Evolutionary conservation across 2,797 vertebrate genomes (phyloP).

Genomic region (Steatocranus sp.): DNA sequence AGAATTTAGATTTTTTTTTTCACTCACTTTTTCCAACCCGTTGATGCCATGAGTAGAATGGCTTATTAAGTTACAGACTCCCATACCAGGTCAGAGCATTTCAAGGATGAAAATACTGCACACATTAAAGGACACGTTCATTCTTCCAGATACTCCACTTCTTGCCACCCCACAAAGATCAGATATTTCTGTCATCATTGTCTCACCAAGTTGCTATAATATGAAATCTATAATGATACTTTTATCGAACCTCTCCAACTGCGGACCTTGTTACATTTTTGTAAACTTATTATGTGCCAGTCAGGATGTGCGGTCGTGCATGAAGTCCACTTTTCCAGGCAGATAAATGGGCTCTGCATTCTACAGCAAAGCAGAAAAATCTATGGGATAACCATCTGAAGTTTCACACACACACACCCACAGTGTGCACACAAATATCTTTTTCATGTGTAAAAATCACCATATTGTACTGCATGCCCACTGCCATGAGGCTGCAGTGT

Average conservation of each 20-base stretch:
- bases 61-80: constrained; percentile 56
- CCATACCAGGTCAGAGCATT: constrained; percentile 45
- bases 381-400: constrained; percentile 51
- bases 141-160: not conserved
- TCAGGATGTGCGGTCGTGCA: constrained; percentile 35
- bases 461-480: not conserved
- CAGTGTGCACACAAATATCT: not conserved
- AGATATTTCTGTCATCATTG: constrained; percentile 8
- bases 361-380: constrained; percentile 57
- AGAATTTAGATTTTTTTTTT: constrained; percentile 56
- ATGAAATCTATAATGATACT: not conserved
- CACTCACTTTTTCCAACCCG: constrained; percentile 55
- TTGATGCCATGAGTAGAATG: constrained; percentile 54
- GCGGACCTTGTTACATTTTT: constrained; percentile 23
- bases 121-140: constrained; percentile 5
- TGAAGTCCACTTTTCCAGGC: constrained; percentile 38
- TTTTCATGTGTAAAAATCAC: not conserved
- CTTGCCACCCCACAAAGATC: not conserved
- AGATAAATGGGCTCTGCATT: constrained; percentile 34
- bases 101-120: constrained; percentile 31
- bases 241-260: constrained; percentile 1
- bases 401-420: not conserved
- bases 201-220: not conserved
- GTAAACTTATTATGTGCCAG: constrained; percentile 37
- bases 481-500: not conserved